Evolutionary conservation across 2,888 invertebrate genomes (phyloP), one percentile per base, ranked within the genome.

Genomic region (Fragum sueziense): DNA sequence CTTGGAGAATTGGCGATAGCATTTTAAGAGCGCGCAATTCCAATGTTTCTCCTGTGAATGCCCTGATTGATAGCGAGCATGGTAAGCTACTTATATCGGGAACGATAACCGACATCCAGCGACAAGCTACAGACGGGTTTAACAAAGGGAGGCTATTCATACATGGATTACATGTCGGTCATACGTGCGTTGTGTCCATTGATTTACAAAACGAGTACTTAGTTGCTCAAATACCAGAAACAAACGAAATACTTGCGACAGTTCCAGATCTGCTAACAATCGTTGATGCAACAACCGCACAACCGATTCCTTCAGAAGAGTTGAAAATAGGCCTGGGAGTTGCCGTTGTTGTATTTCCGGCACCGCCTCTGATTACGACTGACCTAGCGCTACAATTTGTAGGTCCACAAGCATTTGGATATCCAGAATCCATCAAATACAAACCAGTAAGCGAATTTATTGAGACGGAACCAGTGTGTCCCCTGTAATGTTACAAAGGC

Each of bases 171-270:
- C 85, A 85, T 7, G 74, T 80, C 0, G 87, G 79, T 76, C 20
- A 61, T 1, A 84, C 80, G 1, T 71, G 85, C 59, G 69, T 51
- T 3, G 33, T 90, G 11, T 31, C 68, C 17, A 83, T 92, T 7
- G 88, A 90, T 2, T 91, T 92, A 70, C 92, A 92, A 79, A 92
- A 92, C 71, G 92, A 92, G 80, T 90, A 90, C 74, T 84, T 92
- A 6, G 74, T 92, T 20, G 90, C 87, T 9, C 74, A 79, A n/a
- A 69, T 59, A 2, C 22, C 79, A 20, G 29, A 52, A 34, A 25
- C 70, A n/a, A 69, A 65, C 1, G 31, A 76, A 25, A 78, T 87
- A 7, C 62, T 91, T 22, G 91, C 89, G 0, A 86, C 87, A 65
- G 87, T 87, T 9, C 92, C 92, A 22, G 91, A 92, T 71, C 78